Evolutionary conservation across 2,113 vertebrate genomes (phyloP).

Genomic region (human (Homo sapiens)): GRCh38 chr2:119917501-119918000

Average conservation of each 20-base stretch:
- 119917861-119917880: not conserved
- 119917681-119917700: too few species aligned
- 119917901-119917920: not conserved
- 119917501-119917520: too few species aligned
- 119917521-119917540: too few species aligned
- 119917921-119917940: not conserved
- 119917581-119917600: too few species aligned
- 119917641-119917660: too few species aligned
- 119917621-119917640: too few species aligned
- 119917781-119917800: not conserved
- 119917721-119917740: too few species aligned
- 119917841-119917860: not conserved
- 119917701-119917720: too few species aligned
- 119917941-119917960: not conserved
- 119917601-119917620: too few species aligned
- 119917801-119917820: constrained; percentile 17
- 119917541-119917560: too few species aligned
- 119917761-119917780: not conserved
- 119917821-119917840: not conserved
- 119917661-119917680: too few species aligned
- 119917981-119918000: not conserved
- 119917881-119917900: constrained; percentile 6
- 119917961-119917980: not conserved
- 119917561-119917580: too few species aligned
- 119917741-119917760: not conserved